Base-by-base conservation (phyloP, 2,113 vertebrate genomes). In the Grus americana region DNA sequence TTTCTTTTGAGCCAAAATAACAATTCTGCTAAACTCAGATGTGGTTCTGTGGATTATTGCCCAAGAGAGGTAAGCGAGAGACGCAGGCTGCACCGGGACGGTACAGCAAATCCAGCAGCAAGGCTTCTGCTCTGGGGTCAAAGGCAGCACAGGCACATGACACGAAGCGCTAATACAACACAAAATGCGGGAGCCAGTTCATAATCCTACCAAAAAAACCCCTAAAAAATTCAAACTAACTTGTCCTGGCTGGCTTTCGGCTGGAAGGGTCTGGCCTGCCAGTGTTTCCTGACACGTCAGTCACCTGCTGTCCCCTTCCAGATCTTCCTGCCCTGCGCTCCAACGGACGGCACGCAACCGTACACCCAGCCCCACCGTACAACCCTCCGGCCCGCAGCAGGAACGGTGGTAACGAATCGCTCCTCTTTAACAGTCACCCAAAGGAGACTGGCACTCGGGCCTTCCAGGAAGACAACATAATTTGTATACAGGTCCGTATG, bases 381-480 rank as follows among this genome's bases (percentile, higher is more conserved):
- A 19, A 11, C 34, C 24, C 75, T 3, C 34, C 2, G 0, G 12
- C 36, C 50, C 2, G 1, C 38, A 18, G 63, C 38, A n/a, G 63
- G 19, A 32, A 13, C 1, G 2, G n/a, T 5, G 16, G 22, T 7
- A 30, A 30, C 0, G 6, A 7, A 29, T 10, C 1, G 3, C 46
- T 81, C 36, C 36, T 52, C n/a, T 40, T 7, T 12, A 49, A 12
- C 2, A 2, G 24, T 3, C 72, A 29, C 34, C 10, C 42, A n/a
- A 26, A 32, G 26, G 10, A 30, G 71, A 22, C 36, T 10, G 47
- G 40, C 52, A 27, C 15, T 49, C 19, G 29, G 30, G n/a, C 20
- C 12, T 59, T 19, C 5, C 6, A 23, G 42, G 36, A 55, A 57
- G 40, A 40, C 71, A 75, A 24, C 1, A 10, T 5, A 6, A 19